These are phyloP conservation scores for Leptogaster cylindrica DNA, from an alignment of 2,888 invertebrate species.

Conservation along the genomic window DNA sequence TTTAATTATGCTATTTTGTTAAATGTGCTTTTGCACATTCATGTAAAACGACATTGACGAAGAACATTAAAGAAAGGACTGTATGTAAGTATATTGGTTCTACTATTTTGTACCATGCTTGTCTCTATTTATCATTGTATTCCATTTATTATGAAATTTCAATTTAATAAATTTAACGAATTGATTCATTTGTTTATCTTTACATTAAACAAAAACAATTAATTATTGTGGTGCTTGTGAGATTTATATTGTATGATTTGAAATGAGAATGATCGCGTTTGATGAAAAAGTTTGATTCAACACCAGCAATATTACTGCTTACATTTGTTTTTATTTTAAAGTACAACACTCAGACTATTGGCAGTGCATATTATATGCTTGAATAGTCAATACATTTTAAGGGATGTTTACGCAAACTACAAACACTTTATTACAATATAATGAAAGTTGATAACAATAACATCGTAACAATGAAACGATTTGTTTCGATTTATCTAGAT, in stretches of 20 bases:
- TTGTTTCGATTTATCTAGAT: not conserved
- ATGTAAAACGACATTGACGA: too few species aligned
- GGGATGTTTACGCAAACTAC: not conserved
- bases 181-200: too few species aligned
- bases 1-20: too few species aligned
- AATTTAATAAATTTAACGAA: too few species aligned
- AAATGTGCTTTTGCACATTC: too few species aligned
- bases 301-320: not conserved
- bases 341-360: constrained; percentile 15
- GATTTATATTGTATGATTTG: not conserved
- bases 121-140: too few species aligned
- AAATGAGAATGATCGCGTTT: not conserved
- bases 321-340: not conserved
- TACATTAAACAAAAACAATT: too few species aligned
- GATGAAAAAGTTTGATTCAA: not conserved
- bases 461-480: constrained; percentile 11
- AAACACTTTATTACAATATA: constrained; percentile 1
- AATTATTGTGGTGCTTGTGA: too few species aligned
- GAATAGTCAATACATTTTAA: constrained; percentile 2
- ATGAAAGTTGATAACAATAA: constrained; percentile 24
- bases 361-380: constrained; percentile 12
- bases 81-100: too few species aligned
- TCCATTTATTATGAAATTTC: too few species aligned
- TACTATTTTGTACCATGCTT: too few species aligned
- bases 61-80: too few species aligned